Conservation (phyloP, 2,113 vertebrate genomes). For the Pseudorhombus dupliciocellatus region DNA sequence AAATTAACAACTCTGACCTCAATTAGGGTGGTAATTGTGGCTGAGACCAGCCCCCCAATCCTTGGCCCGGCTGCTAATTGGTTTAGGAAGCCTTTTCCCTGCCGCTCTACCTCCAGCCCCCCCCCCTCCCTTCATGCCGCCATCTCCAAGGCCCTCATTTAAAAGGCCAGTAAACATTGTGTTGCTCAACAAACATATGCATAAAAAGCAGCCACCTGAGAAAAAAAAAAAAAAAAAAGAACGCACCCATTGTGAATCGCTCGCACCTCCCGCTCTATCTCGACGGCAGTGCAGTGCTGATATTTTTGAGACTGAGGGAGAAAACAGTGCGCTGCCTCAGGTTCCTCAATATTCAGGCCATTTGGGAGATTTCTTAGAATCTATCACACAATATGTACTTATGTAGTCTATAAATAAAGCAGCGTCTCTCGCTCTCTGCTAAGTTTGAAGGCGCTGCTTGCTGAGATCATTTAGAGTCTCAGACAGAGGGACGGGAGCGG, state of each 20-base stretch:
- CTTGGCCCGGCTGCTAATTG: slow-evolving; percentile 70
- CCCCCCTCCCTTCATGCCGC: background rate
- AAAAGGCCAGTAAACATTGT: slow-evolving; percentile 25
- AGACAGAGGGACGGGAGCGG: slow-evolving; percentile 66
- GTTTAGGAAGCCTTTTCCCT: slow-evolving; percentile 70
- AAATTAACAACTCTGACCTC: slow-evolving; percentile 86
- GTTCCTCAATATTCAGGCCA: slow-evolving; percentile 52
- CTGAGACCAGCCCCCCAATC: slow-evolving; percentile 66
- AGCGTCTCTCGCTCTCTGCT: slow-evolving; percentile 41
- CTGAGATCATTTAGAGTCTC: slow-evolving; percentile 70
- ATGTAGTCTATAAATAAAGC: slow-evolving; percentile 69
- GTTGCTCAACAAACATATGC: slow-evolving; percentile 30
- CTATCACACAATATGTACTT: slow-evolving; percentile 66
- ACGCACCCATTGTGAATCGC: background rate
- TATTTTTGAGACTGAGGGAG: slow-evolving; percentile 16
- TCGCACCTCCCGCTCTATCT: slow-evolving; percentile 5
- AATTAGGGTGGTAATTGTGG: slow-evolving; percentile 83
- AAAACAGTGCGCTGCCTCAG: slow-evolving; percentile 22
- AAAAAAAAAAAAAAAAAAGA: slow-evolving; percentile 2
- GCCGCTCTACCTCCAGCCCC: slow-evolving; percentile 16
- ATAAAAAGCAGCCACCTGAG: slow-evolving; percentile 33
- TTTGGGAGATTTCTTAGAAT: slow-evolving; percentile 64
- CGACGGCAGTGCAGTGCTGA: slow-evolving; percentile 38
- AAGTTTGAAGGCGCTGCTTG: slow-evolving; percentile 56
- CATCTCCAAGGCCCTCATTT: slow-evolving; percentile 31